Evolutionary conservation across 2,888 invertebrate genomes (phyloP).

Genomic region (Tipula lateralis): DNA sequence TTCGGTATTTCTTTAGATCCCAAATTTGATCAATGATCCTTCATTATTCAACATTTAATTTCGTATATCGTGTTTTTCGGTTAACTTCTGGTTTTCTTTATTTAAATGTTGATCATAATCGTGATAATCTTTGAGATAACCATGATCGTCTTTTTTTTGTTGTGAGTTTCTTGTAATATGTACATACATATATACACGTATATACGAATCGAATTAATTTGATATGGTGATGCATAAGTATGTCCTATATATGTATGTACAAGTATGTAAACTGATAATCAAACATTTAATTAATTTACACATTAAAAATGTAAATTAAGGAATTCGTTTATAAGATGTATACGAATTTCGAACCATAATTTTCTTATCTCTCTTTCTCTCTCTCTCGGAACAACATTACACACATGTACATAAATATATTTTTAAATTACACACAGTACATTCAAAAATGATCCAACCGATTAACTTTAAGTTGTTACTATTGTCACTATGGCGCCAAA

Average conservation of each 20-base stretch:
- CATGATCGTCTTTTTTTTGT: background rate
- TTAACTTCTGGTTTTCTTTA: background rate
- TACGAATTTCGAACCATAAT: background rate
- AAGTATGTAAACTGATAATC: background rate
- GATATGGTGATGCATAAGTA: background rate
- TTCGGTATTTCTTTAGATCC: background rate
- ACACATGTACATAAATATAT: background rate
- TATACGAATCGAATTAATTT: background rate
- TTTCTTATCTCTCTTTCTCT: background rate
- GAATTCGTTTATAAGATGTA: too few species aligned
- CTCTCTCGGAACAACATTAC: background rate
- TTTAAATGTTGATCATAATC: constrained; percentile 1
- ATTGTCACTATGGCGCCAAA: constrained; percentile 13
- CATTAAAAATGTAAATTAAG: background rate
- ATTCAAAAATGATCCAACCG: background rate
- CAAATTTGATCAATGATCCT: constrained; percentile 15
- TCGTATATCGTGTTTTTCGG: background rate
- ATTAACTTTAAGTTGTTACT: background rate
- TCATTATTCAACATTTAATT: background rate
- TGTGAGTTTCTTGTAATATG: too few species aligned
- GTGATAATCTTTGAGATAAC: background rate
- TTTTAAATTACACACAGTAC: background rate
- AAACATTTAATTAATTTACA: background rate
- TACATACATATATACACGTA: too few species aligned
- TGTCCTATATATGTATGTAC: background rate